These are phyloP conservation scores for Hylaeus anthracinus DNA, from an alignment of 1,140 invertebrate genomes.

Conservation along the genomic window DNA sequence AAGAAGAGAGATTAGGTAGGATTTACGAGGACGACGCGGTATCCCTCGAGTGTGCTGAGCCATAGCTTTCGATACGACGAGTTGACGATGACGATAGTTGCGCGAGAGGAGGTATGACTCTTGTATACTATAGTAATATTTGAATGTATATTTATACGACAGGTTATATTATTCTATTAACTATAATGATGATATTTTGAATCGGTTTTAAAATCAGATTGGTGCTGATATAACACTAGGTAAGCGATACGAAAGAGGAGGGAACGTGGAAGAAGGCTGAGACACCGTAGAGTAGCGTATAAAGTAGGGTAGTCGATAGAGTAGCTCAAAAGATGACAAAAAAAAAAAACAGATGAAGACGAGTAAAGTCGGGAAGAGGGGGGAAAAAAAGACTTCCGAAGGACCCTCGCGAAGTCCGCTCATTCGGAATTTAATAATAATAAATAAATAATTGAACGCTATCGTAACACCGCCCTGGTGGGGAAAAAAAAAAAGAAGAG, in stretches of 20 bases:
- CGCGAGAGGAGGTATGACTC: conserved; percentile 68
- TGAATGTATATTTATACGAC: conserved; percentile 81
- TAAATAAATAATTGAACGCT: conserved; percentile 37
- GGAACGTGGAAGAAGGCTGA: conserved; percentile 80
- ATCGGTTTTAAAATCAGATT: conserved; percentile 80
- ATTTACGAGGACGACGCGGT: conserved; percentile 58
- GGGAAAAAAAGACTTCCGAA: conserved; percentile 36
- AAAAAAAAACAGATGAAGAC: neutral
- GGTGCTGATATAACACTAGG: conserved; percentile 78
- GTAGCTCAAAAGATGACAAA: conserved; percentile 68
- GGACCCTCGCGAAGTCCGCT: conserved; percentile 40
- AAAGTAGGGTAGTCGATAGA: conserved; percentile 76
- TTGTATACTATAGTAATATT: conserved; percentile 81
- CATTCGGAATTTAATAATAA: conserved; percentile 47
- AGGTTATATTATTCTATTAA: conserved; percentile 76
- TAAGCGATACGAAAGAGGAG: conserved; percentile 72
- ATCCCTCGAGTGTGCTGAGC: conserved; percentile 50
- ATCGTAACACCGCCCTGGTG: conserved; percentile 68
- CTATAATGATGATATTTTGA: conserved; percentile 79
- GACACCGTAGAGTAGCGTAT: conserved; percentile 76
- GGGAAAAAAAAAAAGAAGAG: neutral
- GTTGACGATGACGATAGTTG: conserved; percentile 48
- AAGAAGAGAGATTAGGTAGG: conserved; percentile 53
- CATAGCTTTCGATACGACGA: conserved; percentile 57
- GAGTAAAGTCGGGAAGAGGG: neutral